Conservation (phyloP, 2,888 invertebrate species). For the Cacoxenus indagator region DNA sequence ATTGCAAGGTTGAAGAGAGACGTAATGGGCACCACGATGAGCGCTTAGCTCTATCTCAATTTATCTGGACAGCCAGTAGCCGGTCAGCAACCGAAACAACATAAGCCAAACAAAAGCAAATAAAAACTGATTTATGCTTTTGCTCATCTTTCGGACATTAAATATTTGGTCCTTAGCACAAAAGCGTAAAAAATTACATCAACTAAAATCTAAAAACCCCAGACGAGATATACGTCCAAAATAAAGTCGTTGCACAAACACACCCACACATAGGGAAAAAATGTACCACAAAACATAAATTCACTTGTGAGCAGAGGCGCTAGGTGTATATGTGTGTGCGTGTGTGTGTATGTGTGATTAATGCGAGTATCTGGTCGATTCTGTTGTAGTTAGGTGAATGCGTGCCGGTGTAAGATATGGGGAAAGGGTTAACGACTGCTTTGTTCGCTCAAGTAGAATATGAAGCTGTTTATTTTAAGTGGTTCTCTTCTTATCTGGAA, state of each 20-base stretch:
- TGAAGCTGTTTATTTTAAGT: too few relatives aligned
- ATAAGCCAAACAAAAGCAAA: constrained; percentile 2
- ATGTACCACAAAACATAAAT: neutral
- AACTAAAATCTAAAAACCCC: too few relatives aligned
- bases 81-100: neutral
- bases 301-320: neutral
- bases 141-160: neutral
- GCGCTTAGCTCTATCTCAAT: too few relatives aligned
- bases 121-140: neutral
- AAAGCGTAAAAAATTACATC: too few relatives aligned
- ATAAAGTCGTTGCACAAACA: too few relatives aligned
- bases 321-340: neutral
- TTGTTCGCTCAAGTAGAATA: too few relatives aligned
- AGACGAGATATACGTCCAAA: too few relatives aligned
- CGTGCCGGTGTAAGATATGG: neutral
- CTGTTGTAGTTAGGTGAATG: neutral
- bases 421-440: too few relatives aligned
- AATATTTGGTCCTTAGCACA: too few relatives aligned
- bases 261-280: neutral
- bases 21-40: neutral
- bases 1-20: neutral
- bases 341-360: neutral
- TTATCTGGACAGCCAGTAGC: neutral
- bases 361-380: too few relatives aligned
- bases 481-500: too few relatives aligned